phyloP scores from a whole-genome alignment of 2,797 vertebrate genomes.

The Cephalopachus bancanus region DNA sequence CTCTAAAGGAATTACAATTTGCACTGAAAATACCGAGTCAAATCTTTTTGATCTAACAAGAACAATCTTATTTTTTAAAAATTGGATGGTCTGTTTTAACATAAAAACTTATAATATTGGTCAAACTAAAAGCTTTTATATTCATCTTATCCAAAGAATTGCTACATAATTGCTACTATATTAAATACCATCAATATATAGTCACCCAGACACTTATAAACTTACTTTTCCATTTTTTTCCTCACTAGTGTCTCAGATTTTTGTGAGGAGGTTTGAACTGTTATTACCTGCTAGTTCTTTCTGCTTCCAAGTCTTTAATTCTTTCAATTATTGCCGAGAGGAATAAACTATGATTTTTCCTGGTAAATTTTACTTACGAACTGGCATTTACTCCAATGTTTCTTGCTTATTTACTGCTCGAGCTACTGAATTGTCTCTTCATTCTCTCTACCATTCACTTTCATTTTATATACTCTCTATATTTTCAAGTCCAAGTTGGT shows the following conservation, averaged over 20 bases:
- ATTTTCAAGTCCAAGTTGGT: background rate
- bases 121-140: background rate
- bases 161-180: background rate
- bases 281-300: background rate
- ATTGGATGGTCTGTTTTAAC: background rate
- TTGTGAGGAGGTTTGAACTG: background rate
- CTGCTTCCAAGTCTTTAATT: background rate
- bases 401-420: background rate
- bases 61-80: constrained; percentile 62
- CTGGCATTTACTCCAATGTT: background rate
- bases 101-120: background rate
- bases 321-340: background rate
- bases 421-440: background rate
- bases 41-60: constrained; percentile 69
- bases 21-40: constrained; percentile 71
- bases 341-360: constrained; percentile 7
- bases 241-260: background rate
- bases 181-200: background rate
- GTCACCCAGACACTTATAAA: background rate
- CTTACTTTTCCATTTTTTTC: background rate
- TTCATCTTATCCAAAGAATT: background rate
- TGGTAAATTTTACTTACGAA: background rate
- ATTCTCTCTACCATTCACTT: background rate
- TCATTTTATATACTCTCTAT: background rate
- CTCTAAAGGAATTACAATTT: constrained; percentile 64